Percentiles rank a stretch among this genome's conserved stretches.
phyloP scores from a whole-genome alignment of 92 coral and sea anemone species.

The Palythoa caribaeorum region DNA sequence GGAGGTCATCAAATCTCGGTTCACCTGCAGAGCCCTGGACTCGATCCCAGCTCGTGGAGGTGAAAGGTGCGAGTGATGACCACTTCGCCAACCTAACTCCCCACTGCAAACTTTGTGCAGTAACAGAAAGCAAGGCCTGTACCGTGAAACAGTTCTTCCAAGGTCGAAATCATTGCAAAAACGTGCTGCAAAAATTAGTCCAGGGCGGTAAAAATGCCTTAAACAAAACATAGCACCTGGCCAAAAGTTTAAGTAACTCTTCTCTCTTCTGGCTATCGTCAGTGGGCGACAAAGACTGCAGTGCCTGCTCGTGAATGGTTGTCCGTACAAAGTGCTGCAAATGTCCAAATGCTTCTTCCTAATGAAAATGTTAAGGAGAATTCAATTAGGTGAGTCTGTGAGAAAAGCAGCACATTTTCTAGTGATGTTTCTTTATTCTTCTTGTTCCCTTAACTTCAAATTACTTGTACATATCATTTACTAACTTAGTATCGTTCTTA shows the following conservation, averaged over 20 bases:
- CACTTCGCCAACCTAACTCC: no score
- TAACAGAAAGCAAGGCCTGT: no score
- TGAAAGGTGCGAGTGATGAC: no score
- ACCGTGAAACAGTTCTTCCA: no score
- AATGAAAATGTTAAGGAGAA: neutral
- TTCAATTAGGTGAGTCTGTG: neutral
- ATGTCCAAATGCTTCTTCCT: slow-evolving; percentile 97
- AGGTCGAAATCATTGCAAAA: neutral
- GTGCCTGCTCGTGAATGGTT: slow-evolving; percentile 94
- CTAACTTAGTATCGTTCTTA: no score
- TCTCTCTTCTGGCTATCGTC: slow-evolving; percentile 96
- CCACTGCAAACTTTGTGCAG: no score
- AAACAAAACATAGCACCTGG: slow-evolving; percentile 59
- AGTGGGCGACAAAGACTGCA: slow-evolving; percentile 93
- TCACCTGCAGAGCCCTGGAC: no score
- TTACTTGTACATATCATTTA: no score
- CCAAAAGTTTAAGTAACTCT: slow-evolving; percentile 94
- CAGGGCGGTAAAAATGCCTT: neutral
- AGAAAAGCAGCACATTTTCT: neutral
- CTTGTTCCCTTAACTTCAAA: no score
- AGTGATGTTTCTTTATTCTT: no score
- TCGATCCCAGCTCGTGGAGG: no score
- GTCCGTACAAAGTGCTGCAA: slow-evolving; percentile 95
- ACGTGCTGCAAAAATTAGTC: neutral
- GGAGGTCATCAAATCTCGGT: no score